These are phyloP conservation scores for Pterobdella sp. DNA, from an alignment of 2,888 invertebrate species.

Conservation along the genomic window DNA sequence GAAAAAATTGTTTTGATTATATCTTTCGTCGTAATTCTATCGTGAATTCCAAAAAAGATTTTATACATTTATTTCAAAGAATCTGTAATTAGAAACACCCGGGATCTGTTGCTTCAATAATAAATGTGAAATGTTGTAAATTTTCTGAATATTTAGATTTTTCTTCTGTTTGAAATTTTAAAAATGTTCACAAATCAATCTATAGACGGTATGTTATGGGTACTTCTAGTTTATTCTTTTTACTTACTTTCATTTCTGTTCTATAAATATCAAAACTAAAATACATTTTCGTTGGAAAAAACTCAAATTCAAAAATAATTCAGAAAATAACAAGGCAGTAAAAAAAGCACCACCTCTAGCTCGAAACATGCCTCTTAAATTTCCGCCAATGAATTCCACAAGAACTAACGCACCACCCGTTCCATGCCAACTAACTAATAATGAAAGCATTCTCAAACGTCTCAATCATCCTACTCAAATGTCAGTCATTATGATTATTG, in stretches of 20 bases:
- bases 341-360: slow-evolving; percentile 7
- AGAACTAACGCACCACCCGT: not conserved
- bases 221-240: not conserved
- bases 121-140: slow-evolving; percentile 11
- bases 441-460: slow-evolving; percentile 26
- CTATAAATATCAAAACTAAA: too few relatives aligned
- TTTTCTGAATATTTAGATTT: not conserved
- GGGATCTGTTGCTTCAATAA: slow-evolving; percentile 9
- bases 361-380: slow-evolving; percentile 25
- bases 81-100: not conserved
- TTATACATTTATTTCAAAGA: not conserved
- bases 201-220: not conserved
- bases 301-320: too few relatives aligned
- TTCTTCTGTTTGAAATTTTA: not conserved
- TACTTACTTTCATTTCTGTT: not conserved
- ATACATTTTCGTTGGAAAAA: too few relatives aligned
- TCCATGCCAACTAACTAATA: not conserved
- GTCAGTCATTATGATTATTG: too few relatives aligned
- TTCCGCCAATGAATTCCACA: slow-evolving; percentile 17
- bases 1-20: not conserved
- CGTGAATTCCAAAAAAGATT: not conserved
- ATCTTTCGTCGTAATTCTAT: not conserved
- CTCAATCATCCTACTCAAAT: slow-evolving; percentile 26
- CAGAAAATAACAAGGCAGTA: not conserved
- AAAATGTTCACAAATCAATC: slow-evolving; percentile 6